Conservation (phyloP, 1,140 invertebrate species). For the Drosophila asahinai region DNA sequence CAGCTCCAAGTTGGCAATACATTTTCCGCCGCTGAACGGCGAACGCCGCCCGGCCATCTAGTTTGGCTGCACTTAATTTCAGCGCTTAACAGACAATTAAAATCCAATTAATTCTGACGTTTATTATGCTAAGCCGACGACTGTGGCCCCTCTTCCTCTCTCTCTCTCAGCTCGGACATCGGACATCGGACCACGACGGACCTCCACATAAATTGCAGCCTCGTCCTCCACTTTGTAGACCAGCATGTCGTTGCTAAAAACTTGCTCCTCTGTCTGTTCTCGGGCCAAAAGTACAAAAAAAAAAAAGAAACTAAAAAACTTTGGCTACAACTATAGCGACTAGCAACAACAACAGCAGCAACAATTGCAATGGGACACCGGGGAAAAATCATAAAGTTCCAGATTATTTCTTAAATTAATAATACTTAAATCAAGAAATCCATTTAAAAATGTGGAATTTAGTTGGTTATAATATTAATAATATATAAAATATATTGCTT, state of each 20-base stretch:
- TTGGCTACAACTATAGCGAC: constrained; percentile 6
- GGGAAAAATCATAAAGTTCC: not conserved
- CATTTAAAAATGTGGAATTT: not conserved
- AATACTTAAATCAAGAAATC: too few relatives aligned
- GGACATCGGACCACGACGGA: constrained; percentile 13
- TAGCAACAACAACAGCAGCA: constrained; percentile 12
- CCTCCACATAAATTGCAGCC: constrained; percentile 42
- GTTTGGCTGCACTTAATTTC: constrained; percentile 82
- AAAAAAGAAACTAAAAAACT: constrained; percentile 1
- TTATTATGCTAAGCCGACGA: constrained; percentile 81
- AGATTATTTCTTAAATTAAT: too few relatives aligned
- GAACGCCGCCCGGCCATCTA: constrained; percentile 49
- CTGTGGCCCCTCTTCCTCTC: constrained; percentile 31
- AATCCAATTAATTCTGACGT: constrained; percentile 84
- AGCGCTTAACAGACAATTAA: constrained; percentile 83
- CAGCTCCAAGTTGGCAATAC: constrained; percentile 67
- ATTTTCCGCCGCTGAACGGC: constrained; percentile 48
- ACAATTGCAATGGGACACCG: constrained; percentile 1
- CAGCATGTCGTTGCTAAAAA: constrained; percentile 44
- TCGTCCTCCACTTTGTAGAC: constrained; percentile 40
- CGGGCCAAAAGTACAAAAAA: constrained; percentile 1
- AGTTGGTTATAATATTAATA: too few relatives aligned
- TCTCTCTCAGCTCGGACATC: constrained; percentile 4
- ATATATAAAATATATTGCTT: too few relatives aligned
- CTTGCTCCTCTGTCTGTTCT: constrained; percentile 43